Evolutionary conservation across 2,113 vertebrate species (phyloP).

Genomic region (human (Homo sapiens)): DNA sequence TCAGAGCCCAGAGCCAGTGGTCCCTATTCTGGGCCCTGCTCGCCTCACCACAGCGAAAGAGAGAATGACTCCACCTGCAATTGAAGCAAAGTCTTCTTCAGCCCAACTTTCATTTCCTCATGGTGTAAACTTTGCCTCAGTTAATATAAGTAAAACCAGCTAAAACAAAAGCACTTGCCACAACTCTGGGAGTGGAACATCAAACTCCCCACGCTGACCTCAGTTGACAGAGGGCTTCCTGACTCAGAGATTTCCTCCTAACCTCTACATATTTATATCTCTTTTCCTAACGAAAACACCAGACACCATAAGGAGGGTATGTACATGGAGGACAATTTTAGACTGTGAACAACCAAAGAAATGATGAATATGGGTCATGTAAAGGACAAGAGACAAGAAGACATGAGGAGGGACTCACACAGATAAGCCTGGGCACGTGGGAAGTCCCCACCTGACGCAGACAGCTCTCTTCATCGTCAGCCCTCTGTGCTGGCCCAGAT

Average conservation of each 20-base stretch:
- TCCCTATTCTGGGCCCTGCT: neutral
- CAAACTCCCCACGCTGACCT: neutral
- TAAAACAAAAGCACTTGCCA: neutral
- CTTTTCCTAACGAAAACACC: neutral
- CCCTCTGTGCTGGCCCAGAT: neutral
- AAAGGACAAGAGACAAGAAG: neutral
- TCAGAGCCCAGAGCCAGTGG: neutral
- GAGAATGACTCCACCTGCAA: neutral
- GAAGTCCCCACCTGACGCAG: rapidly evolving
- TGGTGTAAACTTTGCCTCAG: neutral
- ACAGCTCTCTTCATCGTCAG: neutral
- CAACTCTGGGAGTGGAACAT: neutral
- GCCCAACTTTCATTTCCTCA: neutral
- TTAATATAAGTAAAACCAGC: neutral
- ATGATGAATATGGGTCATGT: neutral
- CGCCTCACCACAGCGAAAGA: neutral
- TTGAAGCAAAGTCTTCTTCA: neutral
- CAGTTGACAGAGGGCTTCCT: neutral
- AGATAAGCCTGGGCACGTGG: neutral
- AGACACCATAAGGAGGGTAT: neutral
- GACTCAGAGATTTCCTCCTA: neutral
- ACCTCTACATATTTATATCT: neutral
- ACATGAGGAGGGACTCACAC: neutral
- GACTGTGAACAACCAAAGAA: neutral
- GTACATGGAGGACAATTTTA: neutral